Percentiles rank a stretch among this genome's conserved stretches.
phyloP scores from a whole-genome alignment of 2,888 invertebrate genomes.

The Hemithea aestivaria region DNA sequence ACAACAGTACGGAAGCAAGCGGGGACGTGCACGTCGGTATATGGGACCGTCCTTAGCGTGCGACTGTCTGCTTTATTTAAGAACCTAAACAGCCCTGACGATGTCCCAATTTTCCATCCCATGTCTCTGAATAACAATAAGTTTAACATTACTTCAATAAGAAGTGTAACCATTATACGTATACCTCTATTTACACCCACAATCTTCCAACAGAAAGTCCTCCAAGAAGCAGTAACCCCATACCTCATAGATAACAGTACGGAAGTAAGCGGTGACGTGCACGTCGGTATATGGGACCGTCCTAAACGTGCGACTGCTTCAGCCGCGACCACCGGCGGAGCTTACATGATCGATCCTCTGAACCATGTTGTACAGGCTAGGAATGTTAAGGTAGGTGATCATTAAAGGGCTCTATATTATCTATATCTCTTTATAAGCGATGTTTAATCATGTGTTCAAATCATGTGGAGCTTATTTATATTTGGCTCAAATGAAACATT shows the following conservation, averaged over 20 bases:
- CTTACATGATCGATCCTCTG: constrained; percentile 71
- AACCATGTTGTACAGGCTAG: constrained; percentile 54
- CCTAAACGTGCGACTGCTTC: constrained; percentile 72
- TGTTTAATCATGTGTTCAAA: too few species aligned
- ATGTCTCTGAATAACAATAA: too few species aligned
- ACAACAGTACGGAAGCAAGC: constrained; percentile 47
- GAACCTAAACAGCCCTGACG: too few species aligned
- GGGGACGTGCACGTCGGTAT: constrained; percentile 72
- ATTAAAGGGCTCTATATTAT: background rate
- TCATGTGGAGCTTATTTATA: too few species aligned
- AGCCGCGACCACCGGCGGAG: constrained; percentile 60
- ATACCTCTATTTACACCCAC: background rate
- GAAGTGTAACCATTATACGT: background rate
- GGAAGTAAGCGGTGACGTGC: constrained; percentile 54
- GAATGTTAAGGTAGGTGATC: constrained; percentile 56
- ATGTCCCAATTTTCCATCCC: too few species aligned
- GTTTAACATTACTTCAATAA: too few species aligned
- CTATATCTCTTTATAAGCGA: too few species aligned
- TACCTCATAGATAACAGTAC: constrained; percentile 61
- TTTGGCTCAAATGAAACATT: too few species aligned
- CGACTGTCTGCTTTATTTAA: too few species aligned
- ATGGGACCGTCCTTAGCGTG: constrained; percentile 80
- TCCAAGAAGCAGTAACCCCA: constrained; percentile 70
- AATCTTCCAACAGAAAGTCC: constrained; percentile 59
- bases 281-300: constrained; percentile 81